These are phyloP conservation scores for Turnix velox DNA, from an alignment of 2,113 vertebrate species.

Conservation along the genomic window DNA sequence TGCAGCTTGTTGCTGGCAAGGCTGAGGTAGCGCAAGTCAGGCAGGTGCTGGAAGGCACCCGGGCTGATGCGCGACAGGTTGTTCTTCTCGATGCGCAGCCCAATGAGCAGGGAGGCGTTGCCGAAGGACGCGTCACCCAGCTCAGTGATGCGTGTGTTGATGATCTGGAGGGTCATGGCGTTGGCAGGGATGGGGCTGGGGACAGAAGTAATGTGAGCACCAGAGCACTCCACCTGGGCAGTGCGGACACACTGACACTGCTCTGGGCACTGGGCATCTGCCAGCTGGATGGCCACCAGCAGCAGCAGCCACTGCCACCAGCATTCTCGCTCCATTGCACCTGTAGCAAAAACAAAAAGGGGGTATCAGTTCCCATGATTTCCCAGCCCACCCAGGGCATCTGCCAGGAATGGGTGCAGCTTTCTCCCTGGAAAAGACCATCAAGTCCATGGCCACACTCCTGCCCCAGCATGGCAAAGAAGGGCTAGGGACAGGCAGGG, in stretches of 20 bases:
- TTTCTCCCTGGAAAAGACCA: not conserved
- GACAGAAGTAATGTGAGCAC: slow-evolving; percentile 18
- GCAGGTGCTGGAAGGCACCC: slow-evolving; percentile 65
- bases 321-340: slow-evolving; percentile 55
- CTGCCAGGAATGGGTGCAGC: not conserved
- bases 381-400: not conserved
- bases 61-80: slow-evolving; percentile 63
- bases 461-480: not conserved
- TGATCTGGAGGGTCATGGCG: slow-evolving; percentile 75
- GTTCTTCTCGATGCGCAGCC: slow-evolving; percentile 78
- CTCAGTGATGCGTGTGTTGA: slow-evolving; percentile 66
- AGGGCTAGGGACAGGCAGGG: not conserved
- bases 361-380: not conserved
- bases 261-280: slow-evolving; percentile 62
- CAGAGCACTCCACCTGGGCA: slow-evolving; percentile 73
- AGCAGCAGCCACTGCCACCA: slow-evolving; percentile 24
- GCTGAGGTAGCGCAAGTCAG: slow-evolving; percentile 75
- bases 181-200: slow-evolving; percentile 72
- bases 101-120: slow-evolving; percentile 73
- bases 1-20: slow-evolving; percentile 75
- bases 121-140: slow-evolving; percentile 55
- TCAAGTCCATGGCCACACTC: accelerated
- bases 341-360: slow-evolving; percentile 14
- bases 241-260: slow-evolving; percentile 68
- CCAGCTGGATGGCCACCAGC: slow-evolving; percentile 50